A percentile compares a stretch with the other conserved stretches of the same genome.
Evolutionary conservation across 1,140 invertebrate species (phyloP).

Genomic region (Drosophila funebris): DNA sequence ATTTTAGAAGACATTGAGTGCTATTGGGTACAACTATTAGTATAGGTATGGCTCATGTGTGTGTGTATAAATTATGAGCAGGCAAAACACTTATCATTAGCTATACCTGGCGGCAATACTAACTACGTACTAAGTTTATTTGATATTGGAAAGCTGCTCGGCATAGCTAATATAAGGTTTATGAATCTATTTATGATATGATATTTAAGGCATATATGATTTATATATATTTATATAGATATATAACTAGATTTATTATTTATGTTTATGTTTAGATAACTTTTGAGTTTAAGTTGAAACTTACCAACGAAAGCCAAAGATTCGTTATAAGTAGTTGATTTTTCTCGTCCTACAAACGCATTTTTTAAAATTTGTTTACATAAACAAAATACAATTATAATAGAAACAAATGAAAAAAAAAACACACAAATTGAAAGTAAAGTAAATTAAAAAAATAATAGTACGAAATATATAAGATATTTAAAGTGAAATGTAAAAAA

Average conservation of each 20-base stretch:
- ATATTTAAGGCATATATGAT: constrained; percentile 67
- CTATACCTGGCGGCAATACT: constrained; percentile 8
- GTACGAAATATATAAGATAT: constrained; percentile 55
- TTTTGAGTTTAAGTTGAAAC: constrained; percentile 85
- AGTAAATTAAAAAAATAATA: constrained; percentile 32
- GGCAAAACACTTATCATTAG: constrained; percentile 45
- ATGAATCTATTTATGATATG: constrained; percentile 31
- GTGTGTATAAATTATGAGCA: constrained; percentile 72
- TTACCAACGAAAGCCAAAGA: constrained; percentile 94
- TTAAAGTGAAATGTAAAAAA: constrained; percentile 75
- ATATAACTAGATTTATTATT: constrained; percentile 42
- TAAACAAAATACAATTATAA: constrained; percentile 43
- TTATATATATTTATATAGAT: constrained; percentile 60
- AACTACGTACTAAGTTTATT: constrained; percentile 24
- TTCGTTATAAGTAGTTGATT: constrained; percentile 94
- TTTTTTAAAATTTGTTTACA: constrained; percentile 62
- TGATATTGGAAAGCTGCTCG: constrained; percentile 12
- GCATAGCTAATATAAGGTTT: constrained; percentile 29
- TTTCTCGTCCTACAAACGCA: constrained; percentile 90
- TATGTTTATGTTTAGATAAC: constrained; percentile 53
- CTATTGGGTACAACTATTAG: constrained; percentile 42
- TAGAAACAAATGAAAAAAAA: constrained; percentile 34
- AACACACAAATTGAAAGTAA: constrained; percentile 39
- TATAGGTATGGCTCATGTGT: constrained; percentile 49
- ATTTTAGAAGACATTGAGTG: constrained; percentile 1